Evolutionary conservation across 2,888 invertebrate species (phyloP).

Genomic region (Rutpela maculata): DNA sequence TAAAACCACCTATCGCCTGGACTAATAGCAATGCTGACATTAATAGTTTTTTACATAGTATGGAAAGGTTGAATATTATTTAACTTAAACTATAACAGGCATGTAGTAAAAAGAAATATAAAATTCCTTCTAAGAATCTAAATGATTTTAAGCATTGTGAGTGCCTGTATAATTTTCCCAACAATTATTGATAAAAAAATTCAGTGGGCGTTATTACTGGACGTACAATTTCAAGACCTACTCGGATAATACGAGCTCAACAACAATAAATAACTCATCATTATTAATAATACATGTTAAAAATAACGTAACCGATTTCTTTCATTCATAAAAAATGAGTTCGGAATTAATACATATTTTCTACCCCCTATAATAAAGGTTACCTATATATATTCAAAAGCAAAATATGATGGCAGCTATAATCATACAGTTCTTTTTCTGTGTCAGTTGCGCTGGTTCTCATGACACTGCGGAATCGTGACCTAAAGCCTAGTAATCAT

Average conservation of each 20-base stretch:
- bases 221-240: slow-evolving; percentile 1
- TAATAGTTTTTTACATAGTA: too few relatives aligned
- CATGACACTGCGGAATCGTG: slow-evolving; percentile 53
- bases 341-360: slow-evolving; percentile 23
- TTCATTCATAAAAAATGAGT: slow-evolving; percentile 26
- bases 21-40: too few relatives aligned
- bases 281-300: neutral
- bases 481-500: slow-evolving; percentile 51
- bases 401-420: slow-evolving; percentile 49
- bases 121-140: neutral
- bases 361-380: slow-evolving; percentile 15
- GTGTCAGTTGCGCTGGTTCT: slow-evolving; percentile 51
- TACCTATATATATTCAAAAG: slow-evolving; percentile 36
- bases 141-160: neutral
- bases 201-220: neutral
- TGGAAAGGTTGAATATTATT: too few relatives aligned
- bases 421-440: slow-evolving; percentile 49
- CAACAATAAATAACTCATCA: neutral
- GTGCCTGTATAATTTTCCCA: neutral
- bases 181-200: neutral
- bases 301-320: slow-evolving; percentile 24
- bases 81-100: neutral
- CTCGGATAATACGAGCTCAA: neutral
- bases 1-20: too few relatives aligned
- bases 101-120: neutral